phyloP scores from a whole-genome alignment of 1,140 invertebrate species.

The Diabrotica undecimpunctata region DNA sequence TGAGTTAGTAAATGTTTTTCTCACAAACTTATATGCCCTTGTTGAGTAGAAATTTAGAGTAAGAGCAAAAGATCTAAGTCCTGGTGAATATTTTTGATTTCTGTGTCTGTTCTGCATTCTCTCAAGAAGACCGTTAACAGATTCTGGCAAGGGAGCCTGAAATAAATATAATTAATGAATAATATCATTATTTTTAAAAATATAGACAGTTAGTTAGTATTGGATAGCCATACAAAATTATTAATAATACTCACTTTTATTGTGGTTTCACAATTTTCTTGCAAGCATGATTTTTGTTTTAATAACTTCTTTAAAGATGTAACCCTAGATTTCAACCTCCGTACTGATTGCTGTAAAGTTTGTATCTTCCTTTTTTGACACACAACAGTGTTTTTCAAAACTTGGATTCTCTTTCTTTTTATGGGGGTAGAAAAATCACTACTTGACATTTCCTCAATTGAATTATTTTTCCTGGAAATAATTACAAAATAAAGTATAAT shows the following conservation, averaged over 20 bases:
- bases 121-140: slow-evolving; percentile 4
- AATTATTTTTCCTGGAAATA: not conserved
- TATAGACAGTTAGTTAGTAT: not conserved
- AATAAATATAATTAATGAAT: slow-evolving; percentile 5
- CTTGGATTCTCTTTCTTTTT: not conserved
- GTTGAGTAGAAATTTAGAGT: slow-evolving; percentile 25
- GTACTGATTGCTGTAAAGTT: not conserved
- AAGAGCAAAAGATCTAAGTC: slow-evolving; percentile 23
- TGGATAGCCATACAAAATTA: not conserved
- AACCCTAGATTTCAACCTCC: slow-evolving; percentile 3
- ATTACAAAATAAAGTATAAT: not conserved
- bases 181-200: too few relatives aligned
- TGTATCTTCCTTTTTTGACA: not conserved
- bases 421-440: not conserved
- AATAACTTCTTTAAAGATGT: not conserved
- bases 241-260: not conserved
- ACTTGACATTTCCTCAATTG: not conserved
- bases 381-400: not conserved
- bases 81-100: slow-evolving; percentile 17
- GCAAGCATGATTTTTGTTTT: not conserved
- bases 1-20: slow-evolving; percentile 20
- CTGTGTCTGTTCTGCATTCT: slow-evolving; percentile 5
- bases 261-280: too few relatives aligned
- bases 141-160: slow-evolving; percentile 13
- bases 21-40: slow-evolving; percentile 26